A percentile compares a stretch with the other conserved stretches of the same genome.
phyloP scores from a whole-genome alignment of 2,888 invertebrate species.

The Napeogenes inachia region DNA sequence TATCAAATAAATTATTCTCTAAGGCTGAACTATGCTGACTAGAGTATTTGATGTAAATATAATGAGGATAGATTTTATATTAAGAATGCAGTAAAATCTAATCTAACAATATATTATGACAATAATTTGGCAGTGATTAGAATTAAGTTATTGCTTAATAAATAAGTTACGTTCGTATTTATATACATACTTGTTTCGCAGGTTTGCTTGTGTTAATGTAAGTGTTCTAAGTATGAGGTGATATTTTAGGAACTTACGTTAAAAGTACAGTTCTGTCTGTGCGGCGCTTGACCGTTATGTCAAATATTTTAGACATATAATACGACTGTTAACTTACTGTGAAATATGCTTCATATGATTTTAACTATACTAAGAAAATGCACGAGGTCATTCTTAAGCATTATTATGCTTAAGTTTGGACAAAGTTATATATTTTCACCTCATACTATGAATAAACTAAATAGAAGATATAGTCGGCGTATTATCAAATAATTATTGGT shows the following conservation, averaged over 20 bases:
- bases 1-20: neutral
- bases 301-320: neutral
- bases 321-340: neutral
- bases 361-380: no score
- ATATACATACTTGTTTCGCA: neutral
- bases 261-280: conserved; percentile 16
- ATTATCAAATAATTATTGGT: no score
- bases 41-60: neutral
- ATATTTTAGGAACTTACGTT: conserved; percentile 1
- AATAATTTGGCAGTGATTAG: conserved; percentile 6
- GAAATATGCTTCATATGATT: neutral
- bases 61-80: conserved; percentile 1
- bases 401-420: no score
- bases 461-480: no score
- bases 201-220: neutral
- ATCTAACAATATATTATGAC: neutral
- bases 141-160: neutral
- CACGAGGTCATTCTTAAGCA: no score
- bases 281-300: conserved; percentile 11
- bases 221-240: neutral
- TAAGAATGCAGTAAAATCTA: neutral
- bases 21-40: neutral
- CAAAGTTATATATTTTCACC: no score
- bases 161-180: neutral
- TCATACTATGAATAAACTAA: no score